Conservation (phyloP, 2,888 invertebrate genomes). For the Unio pictorum region DNA sequence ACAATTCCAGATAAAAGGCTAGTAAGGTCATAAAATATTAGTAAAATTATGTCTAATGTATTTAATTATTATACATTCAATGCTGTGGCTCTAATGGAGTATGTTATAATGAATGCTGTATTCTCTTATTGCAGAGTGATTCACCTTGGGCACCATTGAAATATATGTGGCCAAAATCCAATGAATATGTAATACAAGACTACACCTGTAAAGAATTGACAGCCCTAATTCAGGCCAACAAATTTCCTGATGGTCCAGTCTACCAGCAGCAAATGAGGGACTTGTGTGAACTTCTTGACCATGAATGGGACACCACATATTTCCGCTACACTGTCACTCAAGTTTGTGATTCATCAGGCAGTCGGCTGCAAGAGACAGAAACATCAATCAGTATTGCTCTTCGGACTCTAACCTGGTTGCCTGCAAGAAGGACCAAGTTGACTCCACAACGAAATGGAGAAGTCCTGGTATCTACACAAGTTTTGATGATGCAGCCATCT, state of each 20-base stretch:
- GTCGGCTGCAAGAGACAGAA: conserved; percentile 35
- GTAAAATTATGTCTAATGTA: no score
- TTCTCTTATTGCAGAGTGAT: conserved; percentile 35
- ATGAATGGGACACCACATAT: conserved; percentile 47
- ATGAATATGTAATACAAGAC: conserved; percentile 52
- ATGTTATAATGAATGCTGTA: no score
- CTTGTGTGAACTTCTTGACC: conserved; percentile 47
- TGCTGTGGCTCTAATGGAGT: no score
- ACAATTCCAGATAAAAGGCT: no score
- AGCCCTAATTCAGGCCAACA: conserved; percentile 45
- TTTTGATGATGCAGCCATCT: conserved; percentile 28
- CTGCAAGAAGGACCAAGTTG: conserved; percentile 37
- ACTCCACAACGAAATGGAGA: conserved; percentile 10
- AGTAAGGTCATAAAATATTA: no score
- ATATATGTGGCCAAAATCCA: conserved; percentile 43
- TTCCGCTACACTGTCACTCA: conserved; percentile 28
- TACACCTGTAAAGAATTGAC: conserved; percentile 57
- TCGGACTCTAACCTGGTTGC: conserved; percentile 56
- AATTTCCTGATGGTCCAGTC: conserved; percentile 5
- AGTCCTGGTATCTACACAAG: conserved; percentile 2
- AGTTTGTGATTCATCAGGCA: conserved; percentile 35
- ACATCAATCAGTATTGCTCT: conserved; percentile 61
- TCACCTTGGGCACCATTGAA: conserved; percentile 55
- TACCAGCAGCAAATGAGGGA: conserved; percentile 54
- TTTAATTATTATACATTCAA: no score